Evolutionary conservation across 2,888 invertebrate species (phyloP).

Genomic region (Seira sanloemensis): DNA sequence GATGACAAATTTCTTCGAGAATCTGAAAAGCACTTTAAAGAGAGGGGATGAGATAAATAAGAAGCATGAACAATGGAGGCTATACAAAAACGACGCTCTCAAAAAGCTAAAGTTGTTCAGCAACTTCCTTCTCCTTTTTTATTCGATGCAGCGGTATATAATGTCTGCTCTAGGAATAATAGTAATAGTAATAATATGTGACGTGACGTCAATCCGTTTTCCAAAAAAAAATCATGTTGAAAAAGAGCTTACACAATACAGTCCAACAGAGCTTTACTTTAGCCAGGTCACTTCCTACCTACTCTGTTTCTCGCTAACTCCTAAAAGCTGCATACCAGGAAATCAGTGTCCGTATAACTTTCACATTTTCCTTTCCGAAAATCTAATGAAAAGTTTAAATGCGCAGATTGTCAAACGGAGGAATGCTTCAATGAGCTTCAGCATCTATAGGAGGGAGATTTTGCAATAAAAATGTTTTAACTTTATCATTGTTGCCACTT

Average conservation of each 20-base stretch:
- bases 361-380: too few relatives aligned
- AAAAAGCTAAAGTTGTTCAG: conserved; percentile 11
- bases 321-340: neutral
- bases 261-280: neutral
- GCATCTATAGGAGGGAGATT: neutral
- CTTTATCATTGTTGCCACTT: too few relatives aligned
- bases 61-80: neutral
- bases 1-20: neutral
- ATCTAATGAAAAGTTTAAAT: neutral
- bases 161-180: conserved; percentile 33
- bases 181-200: conserved; percentile 52
- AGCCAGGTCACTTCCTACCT: conserved; percentile 37
- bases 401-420: too few relatives aligned
- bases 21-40: neutral
- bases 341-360: too few relatives aligned
- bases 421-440: neutral
- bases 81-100: conserved; percentile 24
- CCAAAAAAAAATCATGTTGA: conserved; percentile 33
- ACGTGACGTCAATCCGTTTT: conserved; percentile 54
- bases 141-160: conserved; percentile 33
- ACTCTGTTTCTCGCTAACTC: neutral
- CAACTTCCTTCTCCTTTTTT: conserved; percentile 54
- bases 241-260: neutral
- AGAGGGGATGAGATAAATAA: neutral
- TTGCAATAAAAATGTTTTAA: neutral